phyloP scores from a whole-genome alignment of 2,888 invertebrate genomes.

The Germaria angustata region DNA sequence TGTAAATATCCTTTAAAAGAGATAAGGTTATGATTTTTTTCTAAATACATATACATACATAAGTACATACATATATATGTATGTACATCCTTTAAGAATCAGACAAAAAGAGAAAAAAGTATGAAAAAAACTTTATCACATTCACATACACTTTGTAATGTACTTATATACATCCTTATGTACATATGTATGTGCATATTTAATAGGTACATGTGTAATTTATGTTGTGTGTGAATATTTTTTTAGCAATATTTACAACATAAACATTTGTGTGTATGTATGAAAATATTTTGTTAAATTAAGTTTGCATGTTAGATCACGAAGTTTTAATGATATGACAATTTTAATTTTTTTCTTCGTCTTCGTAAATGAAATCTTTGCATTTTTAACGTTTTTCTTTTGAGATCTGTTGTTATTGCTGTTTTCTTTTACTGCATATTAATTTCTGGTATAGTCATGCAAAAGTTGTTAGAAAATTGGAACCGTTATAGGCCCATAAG shows the following conservation, averaged over 20 bases:
- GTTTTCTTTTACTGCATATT: slow-evolving; percentile 16
- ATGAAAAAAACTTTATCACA: too few relatives aligned
- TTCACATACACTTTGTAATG: too few relatives aligned
- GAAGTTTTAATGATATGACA: slow-evolving; percentile 46
- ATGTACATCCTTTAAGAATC: too few relatives aligned
- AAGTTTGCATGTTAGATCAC: slow-evolving; percentile 52
- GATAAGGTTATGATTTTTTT: too few relatives aligned
- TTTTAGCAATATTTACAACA: background rate
- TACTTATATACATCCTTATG: too few relatives aligned
- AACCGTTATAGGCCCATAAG: slow-evolving; percentile 43
- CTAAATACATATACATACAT: background rate
- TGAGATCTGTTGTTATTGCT: background rate
- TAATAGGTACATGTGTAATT: too few relatives aligned
- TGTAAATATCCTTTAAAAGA: too few relatives aligned
- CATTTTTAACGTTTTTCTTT: background rate
- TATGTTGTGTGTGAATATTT: background rate
- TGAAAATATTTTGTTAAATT: background rate
- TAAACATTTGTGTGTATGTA: background rate
- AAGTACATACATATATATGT: background rate
- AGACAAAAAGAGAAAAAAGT: too few relatives aligned
- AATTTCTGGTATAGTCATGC: slow-evolving; percentile 57
- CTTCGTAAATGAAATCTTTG: background rate
- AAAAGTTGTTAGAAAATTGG: slow-evolving; percentile 49
- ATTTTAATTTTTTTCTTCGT: slow-evolving; percentile 41
- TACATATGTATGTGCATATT: too few relatives aligned